A percentile compares a stretch with the other conserved stretches of the same genome.
These are phyloP conservation scores for Bradypodion pumilum DNA, from an alignment of 2,797 vertebrate species.

Conservation along the genomic window DNA sequence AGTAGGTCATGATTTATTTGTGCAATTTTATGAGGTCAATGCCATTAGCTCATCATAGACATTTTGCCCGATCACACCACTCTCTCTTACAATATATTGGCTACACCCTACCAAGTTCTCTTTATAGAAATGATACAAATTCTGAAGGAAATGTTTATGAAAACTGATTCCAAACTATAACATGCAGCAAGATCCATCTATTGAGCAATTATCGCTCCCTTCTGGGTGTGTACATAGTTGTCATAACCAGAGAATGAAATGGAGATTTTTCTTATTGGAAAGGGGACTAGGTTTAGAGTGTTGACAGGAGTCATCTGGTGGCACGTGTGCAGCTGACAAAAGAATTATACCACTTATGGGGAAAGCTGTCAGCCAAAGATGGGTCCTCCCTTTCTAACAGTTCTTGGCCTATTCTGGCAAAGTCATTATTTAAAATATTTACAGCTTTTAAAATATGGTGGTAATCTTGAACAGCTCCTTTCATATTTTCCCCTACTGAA, in stretches of 20 bases:
- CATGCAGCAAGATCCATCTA: constrained; percentile 56
- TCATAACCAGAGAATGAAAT: constrained; percentile 49
- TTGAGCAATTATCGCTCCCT: constrained; percentile 53
- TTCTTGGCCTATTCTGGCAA: constrained; percentile 1
- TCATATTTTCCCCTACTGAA: neutral
- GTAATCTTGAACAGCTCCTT: constrained; percentile 10
- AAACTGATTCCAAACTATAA: constrained; percentile 48
- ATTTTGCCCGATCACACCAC: constrained; percentile 21
- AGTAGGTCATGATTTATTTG: too few species aligned
- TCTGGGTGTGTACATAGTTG: constrained; percentile 48
- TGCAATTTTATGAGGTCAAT: constrained; percentile 19
- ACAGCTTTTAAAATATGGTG: constrained; percentile 35
- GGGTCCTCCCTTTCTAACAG: constrained; percentile 39
- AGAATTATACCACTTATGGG: constrained; percentile 44
- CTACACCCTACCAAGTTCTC: constrained; percentile 1
- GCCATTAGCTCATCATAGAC: constrained; percentile 32
- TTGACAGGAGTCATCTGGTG: constrained; percentile 39
- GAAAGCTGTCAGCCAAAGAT: constrained; percentile 46
- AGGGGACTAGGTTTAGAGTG: constrained; percentile 34
- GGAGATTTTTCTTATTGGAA: constrained; percentile 5
- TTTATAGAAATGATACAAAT: constrained; percentile 45
- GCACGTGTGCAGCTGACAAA: constrained; percentile 11
- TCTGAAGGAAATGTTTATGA: constrained; percentile 51
- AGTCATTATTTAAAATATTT: constrained; percentile 48
- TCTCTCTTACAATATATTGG: constrained; percentile 38